These are phyloP conservation scores for Netelia virgata DNA, from an alignment of 2,888 invertebrate genomes.

Conservation along the genomic window DNA sequence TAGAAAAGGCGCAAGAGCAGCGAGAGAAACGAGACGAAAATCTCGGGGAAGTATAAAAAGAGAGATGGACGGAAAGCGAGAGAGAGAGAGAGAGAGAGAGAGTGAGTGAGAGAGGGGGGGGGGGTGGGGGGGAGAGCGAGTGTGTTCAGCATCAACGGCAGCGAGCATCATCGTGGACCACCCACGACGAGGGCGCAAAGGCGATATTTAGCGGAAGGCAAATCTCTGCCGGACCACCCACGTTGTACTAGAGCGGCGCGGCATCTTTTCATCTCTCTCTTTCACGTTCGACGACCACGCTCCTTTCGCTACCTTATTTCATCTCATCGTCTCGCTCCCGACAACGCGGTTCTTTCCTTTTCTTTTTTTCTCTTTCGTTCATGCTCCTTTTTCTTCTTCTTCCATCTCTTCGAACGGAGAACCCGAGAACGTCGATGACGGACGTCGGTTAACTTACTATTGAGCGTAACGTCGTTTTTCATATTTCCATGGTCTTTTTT, in stretches of 20 bases:
- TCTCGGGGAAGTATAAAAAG: constrained; percentile 42
- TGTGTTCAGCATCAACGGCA: constrained; percentile 55
- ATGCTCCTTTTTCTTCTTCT: neutral
- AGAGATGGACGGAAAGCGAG: constrained; percentile 30
- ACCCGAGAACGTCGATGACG: constrained; percentile 41
- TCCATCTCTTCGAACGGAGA: neutral
- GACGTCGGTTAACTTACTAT: constrained; percentile 24
- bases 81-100: constrained; percentile 39
- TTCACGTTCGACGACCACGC: constrained; percentile 54
- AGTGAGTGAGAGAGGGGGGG: too few relatives aligned
- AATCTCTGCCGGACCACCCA: constrained; percentile 84
- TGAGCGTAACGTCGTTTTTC: constrained; percentile 39
- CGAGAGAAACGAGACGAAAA: constrained; percentile 33
- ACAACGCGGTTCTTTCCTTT: neutral
- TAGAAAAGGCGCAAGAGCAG: constrained; percentile 9
- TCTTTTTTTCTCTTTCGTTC: neutral
- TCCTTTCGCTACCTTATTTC: constrained; percentile 59
- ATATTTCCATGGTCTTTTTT: neutral
- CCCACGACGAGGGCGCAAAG: constrained; percentile 84
- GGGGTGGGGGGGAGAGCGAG: too few relatives aligned
- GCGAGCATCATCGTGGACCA: constrained; percentile 75
- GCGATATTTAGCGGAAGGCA: constrained; percentile 84
- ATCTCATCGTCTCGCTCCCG: constrained; percentile 7
- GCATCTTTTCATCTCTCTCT: constrained; percentile 48
- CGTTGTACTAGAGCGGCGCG: constrained; percentile 75